phyloP scores from a whole-genome alignment of 2,113 vertebrate species.

The Thunnus maccoyii region DNA sequence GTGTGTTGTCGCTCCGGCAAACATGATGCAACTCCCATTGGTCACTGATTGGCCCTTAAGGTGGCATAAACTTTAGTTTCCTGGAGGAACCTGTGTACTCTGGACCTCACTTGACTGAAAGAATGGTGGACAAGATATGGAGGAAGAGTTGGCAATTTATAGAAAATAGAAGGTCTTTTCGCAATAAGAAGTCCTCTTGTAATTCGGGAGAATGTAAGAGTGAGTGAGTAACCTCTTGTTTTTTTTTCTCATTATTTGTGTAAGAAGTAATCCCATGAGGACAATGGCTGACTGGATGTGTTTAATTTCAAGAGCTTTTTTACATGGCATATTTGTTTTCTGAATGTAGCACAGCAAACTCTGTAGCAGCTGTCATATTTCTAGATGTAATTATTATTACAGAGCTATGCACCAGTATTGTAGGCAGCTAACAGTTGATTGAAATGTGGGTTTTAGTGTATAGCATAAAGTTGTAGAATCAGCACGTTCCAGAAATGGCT shows the following conservation, averaged over 20 bases:
- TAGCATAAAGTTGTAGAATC: conserved; percentile 17
- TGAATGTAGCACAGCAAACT: conserved; percentile 20
- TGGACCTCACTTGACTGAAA: conserved; percentile 74
- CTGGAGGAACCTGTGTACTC: conserved; percentile 77
- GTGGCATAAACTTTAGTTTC: conserved; percentile 74
- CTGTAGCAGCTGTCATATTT: not conserved
- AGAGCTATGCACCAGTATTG: not conserved
- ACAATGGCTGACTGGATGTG: not conserved
- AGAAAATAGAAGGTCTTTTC: conserved; percentile 75
- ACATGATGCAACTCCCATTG: conserved; percentile 69
- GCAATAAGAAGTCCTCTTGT: conserved; percentile 54
- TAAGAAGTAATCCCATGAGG: not conserved
- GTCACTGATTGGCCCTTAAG: conserved; percentile 76
- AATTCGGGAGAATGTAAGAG: conserved; percentile 65
- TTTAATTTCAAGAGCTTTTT: conserved; percentile 3
- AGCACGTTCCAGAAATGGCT: conserved; percentile 25
- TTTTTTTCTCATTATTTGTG: conserved; percentile 27
- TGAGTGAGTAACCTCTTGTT: conserved; percentile 81
- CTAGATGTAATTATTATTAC: not conserved
- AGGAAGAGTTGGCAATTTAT: conserved; percentile 83
- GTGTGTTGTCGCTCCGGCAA: conserved; percentile 42
- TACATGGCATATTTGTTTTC: conserved; percentile 31
- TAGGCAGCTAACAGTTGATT: conserved; percentile 18
- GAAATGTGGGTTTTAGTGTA: conserved; percentile 5
- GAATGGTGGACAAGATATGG: conserved; percentile 85